Percentiles rank a stretch among this genome's conserved stretches.
These are phyloP conservation scores for Pyrrhura leucotis DNA, from an alignment of 2,797 vertebrate genomes.

Conservation along the genomic window DNA sequence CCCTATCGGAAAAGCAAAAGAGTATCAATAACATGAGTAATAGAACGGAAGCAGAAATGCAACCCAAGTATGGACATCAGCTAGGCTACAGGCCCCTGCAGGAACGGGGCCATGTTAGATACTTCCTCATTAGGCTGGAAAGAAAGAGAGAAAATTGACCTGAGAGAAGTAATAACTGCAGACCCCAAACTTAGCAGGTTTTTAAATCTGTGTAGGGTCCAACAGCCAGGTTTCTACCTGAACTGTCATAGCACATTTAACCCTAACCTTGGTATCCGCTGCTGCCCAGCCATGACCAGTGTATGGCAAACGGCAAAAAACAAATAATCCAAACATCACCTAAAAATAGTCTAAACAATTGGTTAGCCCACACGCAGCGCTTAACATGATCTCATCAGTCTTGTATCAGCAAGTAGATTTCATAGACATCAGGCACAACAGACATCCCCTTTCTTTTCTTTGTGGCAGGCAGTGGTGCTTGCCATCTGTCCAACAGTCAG, in stretches of 20 bases:
- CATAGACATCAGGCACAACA: background rate
- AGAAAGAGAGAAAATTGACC: background rate
- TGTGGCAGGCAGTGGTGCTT: background rate
- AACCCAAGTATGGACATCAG: background rate
- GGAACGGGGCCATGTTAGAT: background rate
- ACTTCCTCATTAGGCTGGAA: background rate
- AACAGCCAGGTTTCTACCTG: background rate
- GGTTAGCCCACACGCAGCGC: no score
- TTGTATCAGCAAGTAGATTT: background rate
- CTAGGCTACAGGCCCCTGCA: background rate
- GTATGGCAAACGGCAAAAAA: background rate
- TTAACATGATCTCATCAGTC: background rate
- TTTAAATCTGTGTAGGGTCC: background rate
- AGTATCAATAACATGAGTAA: background rate
- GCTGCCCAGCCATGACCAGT: background rate
- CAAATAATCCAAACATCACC: background rate
- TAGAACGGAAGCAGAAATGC: background rate
- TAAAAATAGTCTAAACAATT: background rate
- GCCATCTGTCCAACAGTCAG: background rate
- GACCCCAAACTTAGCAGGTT: background rate
- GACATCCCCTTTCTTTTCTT: background rate
- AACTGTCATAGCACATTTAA: background rate
- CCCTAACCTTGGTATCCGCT: background rate
- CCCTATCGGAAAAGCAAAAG: background rate
- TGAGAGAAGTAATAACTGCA: background rate